These are phyloP conservation scores for Polypterus senegalus DNA, from an alignment of 2,113 vertebrate genomes.

Conservation along the genomic window DNA sequence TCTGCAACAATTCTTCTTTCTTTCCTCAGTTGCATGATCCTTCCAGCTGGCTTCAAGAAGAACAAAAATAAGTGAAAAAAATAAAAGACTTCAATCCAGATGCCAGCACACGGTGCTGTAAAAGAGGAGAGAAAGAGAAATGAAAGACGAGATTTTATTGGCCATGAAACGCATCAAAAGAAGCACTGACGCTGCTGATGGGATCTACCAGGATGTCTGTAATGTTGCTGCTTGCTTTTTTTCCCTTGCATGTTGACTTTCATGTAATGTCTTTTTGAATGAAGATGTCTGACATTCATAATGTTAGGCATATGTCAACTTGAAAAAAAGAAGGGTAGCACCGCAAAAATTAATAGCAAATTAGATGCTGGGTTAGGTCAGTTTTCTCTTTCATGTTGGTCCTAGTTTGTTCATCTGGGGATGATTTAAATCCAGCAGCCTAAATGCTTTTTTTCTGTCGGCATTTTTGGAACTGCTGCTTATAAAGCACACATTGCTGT, in stretches of 20 bases:
- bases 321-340: neutral
- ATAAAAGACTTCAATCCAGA: neutral
- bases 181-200: no score
- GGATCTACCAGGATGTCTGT: no score
- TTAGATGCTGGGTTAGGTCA: neutral
- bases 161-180: no score
- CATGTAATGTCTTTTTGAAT: no score
- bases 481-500: neutral
- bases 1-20: no score
- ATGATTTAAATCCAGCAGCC: neutral
- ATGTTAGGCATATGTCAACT: neutral
- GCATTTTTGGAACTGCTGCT: neutral
- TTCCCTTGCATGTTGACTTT: no score
- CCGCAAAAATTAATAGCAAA: neutral
- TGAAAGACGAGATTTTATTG: no score
- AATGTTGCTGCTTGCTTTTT: no score
- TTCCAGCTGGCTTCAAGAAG: no score
- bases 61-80: neutral
- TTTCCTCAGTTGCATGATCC: no score
- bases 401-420: neutral
- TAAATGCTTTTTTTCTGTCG: neutral
- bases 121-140: no score
- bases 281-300: neutral
- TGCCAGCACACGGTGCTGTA: neutral
- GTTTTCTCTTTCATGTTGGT: neutral